A percentile compares a stretch with the other conserved stretches of the same genome.
phyloP scores from a whole-genome alignment of 2,888 invertebrate genomes.

The Cynaeus angustus region DNA sequence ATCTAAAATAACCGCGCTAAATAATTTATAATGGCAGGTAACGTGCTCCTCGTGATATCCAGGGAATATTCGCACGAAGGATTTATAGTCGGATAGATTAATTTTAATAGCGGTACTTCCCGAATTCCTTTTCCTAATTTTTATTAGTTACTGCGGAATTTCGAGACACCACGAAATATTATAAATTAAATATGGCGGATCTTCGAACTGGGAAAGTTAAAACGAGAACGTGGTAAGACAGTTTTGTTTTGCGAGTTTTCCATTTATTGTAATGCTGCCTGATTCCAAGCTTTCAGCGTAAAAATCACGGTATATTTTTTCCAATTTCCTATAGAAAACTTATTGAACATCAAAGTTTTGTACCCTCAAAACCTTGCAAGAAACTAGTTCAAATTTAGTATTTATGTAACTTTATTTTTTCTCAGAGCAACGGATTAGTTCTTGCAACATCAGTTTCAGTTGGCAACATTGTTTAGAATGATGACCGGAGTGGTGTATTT shows the following conservation, averaged over 20 bases:
- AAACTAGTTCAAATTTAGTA: too few species aligned
- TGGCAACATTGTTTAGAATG: slow-evolving; percentile 37
- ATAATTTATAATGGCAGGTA: slow-evolving; percentile 64
- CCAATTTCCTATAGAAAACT: slow-evolving; percentile 16
- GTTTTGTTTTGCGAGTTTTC: slow-evolving; percentile 20
- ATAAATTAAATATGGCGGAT: slow-evolving; percentile 22
- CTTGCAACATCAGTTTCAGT: slow-evolving; percentile 33
- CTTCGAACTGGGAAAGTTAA: slow-evolving; percentile 1
- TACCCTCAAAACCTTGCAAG: neutral
- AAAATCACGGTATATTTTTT: slow-evolving; percentile 36
- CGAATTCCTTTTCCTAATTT: slow-evolving; percentile 44
- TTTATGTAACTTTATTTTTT: too few species aligned
- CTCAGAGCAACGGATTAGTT: too few species aligned
- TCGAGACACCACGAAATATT: slow-evolving; percentile 24
- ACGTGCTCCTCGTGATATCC: slow-evolving; percentile 57
- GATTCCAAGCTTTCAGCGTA: slow-evolving; percentile 32
- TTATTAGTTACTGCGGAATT: slow-evolving; percentile 21
- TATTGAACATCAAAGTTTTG: slow-evolving; percentile 14
- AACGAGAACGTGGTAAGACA: slow-evolving; percentile 9
- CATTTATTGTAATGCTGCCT: slow-evolving; percentile 16
- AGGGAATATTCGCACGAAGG: slow-evolving; percentile 55
- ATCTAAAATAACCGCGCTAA: slow-evolving; percentile 63
- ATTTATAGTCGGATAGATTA: slow-evolving; percentile 60
- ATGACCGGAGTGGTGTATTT: slow-evolving; percentile 55
- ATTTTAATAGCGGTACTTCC: slow-evolving; percentile 55